Evolutionary conservation across 2,797 vertebrate genomes (phyloP).

Genomic region (Hydrolagus colliei): DNA sequence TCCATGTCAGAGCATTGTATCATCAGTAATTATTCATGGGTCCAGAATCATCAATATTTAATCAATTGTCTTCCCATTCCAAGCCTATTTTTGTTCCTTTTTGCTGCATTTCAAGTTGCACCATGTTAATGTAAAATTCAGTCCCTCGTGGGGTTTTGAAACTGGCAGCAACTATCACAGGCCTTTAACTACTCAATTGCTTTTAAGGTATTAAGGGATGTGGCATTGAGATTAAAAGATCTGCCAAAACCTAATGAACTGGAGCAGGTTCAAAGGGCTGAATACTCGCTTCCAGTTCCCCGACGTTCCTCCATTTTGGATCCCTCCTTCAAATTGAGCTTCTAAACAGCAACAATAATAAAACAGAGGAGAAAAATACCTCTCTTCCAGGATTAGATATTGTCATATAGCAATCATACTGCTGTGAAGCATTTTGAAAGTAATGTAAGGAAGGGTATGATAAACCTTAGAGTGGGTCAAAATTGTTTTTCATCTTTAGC

Average conservation of each 20-base stretch:
- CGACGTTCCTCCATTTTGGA: too few species aligned
- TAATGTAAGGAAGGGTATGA: neutral
- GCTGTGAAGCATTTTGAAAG: neutral
- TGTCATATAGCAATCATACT: neutral
- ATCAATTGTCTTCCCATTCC: neutral
- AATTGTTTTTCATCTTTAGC: conserved; percentile 54
- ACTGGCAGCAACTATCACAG: conserved; percentile 12
- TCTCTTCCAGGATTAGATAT: neutral
- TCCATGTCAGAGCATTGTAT: neutral
- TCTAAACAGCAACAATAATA: neutral
- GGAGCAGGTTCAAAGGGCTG: too few species aligned
- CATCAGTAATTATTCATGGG: too few species aligned
- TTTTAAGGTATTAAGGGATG: neutral
- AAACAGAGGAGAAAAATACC: conserved; percentile 3
- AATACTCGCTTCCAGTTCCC: too few species aligned
- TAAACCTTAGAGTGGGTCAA: conserved; percentile 48
- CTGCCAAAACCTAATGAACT: too few species aligned
- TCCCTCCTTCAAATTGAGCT: neutral
- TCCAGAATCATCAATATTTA: neutral
- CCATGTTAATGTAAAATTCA: neutral
- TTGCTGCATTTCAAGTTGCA: neutral
- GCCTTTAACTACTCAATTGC: conserved; percentile 4
- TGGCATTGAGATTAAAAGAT: too few species aligned
- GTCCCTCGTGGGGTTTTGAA: neutral
- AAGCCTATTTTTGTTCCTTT: conserved; percentile 12